phyloP scores from a whole-genome alignment of 2,888 invertebrate genomes.

The Phyto melanocephala region DNA sequence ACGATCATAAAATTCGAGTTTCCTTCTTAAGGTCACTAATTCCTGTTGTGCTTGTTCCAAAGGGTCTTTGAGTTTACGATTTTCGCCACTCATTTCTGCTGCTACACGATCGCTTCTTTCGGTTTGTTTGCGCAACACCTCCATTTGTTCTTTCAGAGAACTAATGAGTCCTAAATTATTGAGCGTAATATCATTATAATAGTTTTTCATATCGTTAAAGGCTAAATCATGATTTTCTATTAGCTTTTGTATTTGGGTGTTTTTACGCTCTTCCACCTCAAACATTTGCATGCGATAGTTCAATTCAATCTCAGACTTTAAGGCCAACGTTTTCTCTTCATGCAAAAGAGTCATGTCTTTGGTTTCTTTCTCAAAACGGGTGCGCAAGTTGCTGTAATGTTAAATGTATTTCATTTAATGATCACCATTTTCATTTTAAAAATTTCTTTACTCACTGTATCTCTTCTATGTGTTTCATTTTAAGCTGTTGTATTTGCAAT shows the following conservation, averaged over 20 bases:
- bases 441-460: constrained; percentile 72
- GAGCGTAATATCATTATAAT: constrained; percentile 95
- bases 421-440: not conserved
- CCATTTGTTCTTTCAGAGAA: constrained; percentile 92
- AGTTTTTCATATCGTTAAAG: constrained; percentile 93
- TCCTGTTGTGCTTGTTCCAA: constrained; percentile 85
- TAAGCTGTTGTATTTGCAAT: constrained; percentile 76
- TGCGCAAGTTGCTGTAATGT: constrained; percentile 73
- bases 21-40: constrained; percentile 85
- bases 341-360: constrained; percentile 81
- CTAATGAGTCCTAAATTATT: constrained; percentile 95
- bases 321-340: constrained; percentile 84
- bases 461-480: constrained; percentile 74
- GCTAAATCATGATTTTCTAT: constrained; percentile 91
- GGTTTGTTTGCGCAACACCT: constrained; percentile 86
- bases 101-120: constrained; percentile 87
- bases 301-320: constrained; percentile 85
- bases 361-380: constrained; percentile 84
- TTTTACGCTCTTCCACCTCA: constrained; percentile 95
- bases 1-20: constrained; percentile 90
- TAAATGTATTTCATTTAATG: not conserved
- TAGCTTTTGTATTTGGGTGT: constrained; percentile 89
- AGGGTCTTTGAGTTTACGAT: constrained; percentile 86
- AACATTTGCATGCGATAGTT: constrained; percentile 90
- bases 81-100: constrained; percentile 81